Evolutionary conservation across 2,888 invertebrate species (phyloP), one percentile per base, ranked within the genome.

Genomic region (Omphaloscelis lunosa): DNA sequence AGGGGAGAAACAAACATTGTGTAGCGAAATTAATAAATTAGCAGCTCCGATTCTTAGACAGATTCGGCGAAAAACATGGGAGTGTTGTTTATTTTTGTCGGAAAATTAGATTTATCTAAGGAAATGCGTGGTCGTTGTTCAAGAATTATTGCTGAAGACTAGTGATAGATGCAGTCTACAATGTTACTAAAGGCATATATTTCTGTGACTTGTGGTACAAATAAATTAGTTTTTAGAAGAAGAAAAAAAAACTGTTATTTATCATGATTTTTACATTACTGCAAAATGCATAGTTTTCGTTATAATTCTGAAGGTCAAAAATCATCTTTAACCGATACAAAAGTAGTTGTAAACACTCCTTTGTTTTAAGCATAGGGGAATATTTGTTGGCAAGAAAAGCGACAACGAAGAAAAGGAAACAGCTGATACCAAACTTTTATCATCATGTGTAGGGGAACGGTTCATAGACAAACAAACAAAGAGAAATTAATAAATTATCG

Each of bases 401-500:
- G n/a, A 66, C 48, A 17, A 17, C 20, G 7, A 27, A 51, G 51
- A 65, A 53, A 41, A 29, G 20, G 71, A 48, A 84, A 48, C 79
- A 72, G 89, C 90, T 90, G 79, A 86, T 75, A 75, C 70, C 53
- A 75, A 70, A 82, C 78, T 78, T 83, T 79, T 79, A 86, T 79
- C 81, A 79, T 83, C 72, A 62, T 77, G 78, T 87, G 80, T 84
- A 86, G 88, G 89, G 89, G 86, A 88, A 83, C 93, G 94, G 93
- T 94, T 95, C 95, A 94, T 91, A 89, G 89, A 89, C 91, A 92
- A 75, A 92, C 95, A 94, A 95, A 95, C 94, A 94, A 93, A 93
- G 93, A 88, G 92, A 93, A 95, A 96, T 96, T 95, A 95, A 96
- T 96, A 95, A 95, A 96, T 96, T 95, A 95, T 94, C 93, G 92